phyloP scores from a whole-genome alignment of 1,140 invertebrate genomes.

The Thaumatotibia leucotreta region DNA sequence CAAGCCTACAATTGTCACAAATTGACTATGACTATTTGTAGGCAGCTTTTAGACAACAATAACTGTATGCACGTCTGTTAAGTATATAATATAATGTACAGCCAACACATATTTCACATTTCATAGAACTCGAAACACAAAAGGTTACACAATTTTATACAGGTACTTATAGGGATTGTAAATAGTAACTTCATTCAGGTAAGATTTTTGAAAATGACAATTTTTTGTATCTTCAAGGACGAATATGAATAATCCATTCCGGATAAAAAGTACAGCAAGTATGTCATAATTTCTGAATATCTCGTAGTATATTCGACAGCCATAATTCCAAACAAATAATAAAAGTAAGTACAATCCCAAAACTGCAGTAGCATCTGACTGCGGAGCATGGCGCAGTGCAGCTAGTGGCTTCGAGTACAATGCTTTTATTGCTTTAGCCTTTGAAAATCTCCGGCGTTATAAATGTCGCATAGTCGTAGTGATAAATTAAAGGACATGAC shows the following conservation, averaged over 20 bases:
- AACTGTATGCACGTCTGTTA: too few species aligned
- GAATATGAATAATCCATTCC: too few species aligned
- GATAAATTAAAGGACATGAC: slow-evolving; percentile 6
- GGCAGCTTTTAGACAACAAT: not conserved
- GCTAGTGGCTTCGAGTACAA: not conserved
- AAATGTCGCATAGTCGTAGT: not conserved
- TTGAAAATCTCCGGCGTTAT: not conserved
- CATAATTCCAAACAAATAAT: not conserved
- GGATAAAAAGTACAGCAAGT: too few species aligned
- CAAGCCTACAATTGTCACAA: not conserved
- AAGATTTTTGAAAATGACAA: too few species aligned
- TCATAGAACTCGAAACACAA: too few species aligned
- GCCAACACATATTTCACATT: too few species aligned
- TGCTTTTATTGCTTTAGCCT: slow-evolving; percentile 1
- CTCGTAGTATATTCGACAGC: not conserved
- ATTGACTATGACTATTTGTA: not conserved
- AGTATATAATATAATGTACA: too few species aligned
- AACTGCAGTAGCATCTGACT: slow-evolving; percentile 1
- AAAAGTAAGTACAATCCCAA: not conserved
- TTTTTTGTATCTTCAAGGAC: too few species aligned
- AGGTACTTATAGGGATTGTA: too few species aligned
- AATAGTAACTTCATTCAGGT: too few species aligned
- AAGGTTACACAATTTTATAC: too few species aligned
- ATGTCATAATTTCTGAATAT: not conserved
- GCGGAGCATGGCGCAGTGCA: not conserved